Conservation (phyloP, 1,140 invertebrate species). For the Reticulitermes speratus region DNA sequence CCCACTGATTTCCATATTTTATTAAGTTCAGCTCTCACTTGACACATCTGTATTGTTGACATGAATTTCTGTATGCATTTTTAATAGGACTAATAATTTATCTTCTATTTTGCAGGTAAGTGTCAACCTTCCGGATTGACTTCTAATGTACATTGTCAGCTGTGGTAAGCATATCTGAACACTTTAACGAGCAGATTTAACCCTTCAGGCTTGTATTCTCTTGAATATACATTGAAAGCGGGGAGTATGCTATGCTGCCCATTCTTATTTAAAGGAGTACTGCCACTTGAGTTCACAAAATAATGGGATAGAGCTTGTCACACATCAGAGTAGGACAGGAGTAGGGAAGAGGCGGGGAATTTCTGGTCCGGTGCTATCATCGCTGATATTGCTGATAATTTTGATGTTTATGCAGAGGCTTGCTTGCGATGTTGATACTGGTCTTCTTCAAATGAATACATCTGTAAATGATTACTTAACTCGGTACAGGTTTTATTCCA, state of each 20-base stretch:
- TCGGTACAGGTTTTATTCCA: no score
- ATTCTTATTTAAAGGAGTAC: no score
- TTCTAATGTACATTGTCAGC: neutral
- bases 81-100: neutral
- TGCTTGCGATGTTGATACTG: no score
- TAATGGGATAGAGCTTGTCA: no score
- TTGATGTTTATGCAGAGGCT: no score
- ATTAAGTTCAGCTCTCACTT: neutral
- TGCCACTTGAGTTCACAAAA: no score
- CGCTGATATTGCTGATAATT: no score
- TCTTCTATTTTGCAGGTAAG: conserved; percentile 11
- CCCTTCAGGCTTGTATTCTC: neutral
- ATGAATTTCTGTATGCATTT: neutral
- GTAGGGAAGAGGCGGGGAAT: no score
- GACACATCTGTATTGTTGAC: conserved; percentile 5
- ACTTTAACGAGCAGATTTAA: neutral
- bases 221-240: neutral
- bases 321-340: no score
- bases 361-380: no score
- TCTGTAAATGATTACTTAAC: no score
- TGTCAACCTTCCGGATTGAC: neutral
- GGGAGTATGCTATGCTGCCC: neutral
- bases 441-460: no score
- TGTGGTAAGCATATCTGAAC: neutral
- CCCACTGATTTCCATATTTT: conserved; percentile 12